Percentiles rank a stretch among this genome's conserved stretches.
These are phyloP conservation scores for Drosophila cyrtoloma DNA, from an alignment of 2,888 invertebrate species.

Conservation along the genomic window DNA sequence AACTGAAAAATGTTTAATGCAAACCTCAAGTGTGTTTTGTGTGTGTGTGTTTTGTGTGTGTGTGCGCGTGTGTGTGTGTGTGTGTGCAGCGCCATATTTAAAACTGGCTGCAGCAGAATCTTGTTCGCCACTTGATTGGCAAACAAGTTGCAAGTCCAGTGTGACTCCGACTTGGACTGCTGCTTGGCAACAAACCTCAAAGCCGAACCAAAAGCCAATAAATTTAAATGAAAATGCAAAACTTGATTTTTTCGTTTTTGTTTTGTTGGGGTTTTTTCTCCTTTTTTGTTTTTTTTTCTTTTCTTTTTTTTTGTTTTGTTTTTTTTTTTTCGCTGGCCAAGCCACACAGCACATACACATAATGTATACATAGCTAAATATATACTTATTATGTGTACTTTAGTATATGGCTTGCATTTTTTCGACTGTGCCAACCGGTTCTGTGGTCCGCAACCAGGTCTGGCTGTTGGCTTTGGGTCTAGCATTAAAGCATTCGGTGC, in stretches of 20 bases:
- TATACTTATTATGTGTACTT: conserved; percentile 1
- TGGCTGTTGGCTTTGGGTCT: conserved; percentile 21
- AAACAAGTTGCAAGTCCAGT: conserved; percentile 69
- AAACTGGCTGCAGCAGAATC: conserved; percentile 62
- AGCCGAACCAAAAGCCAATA: conserved; percentile 59
- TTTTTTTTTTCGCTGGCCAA: background rate
- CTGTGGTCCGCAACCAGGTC: conserved; percentile 20
- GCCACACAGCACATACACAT: conserved; percentile 2
- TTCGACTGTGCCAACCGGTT: conserved; percentile 42
- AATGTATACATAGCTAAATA: background rate
- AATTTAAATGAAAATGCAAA: conserved; percentile 78
- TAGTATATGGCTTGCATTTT: conserved; percentile 30
- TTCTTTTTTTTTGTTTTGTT: background rate
- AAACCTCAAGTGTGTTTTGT: conserved; percentile 19
- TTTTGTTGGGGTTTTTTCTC: too few species aligned
- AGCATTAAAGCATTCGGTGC: conserved; percentile 14
- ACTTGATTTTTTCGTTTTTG: too few species aligned
- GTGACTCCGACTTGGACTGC: background rate
- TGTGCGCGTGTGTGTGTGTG: conserved; percentile 5
- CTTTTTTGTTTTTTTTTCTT: conserved; percentile 21
- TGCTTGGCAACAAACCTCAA: conserved; percentile 49
- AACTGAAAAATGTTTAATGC: conserved; percentile 22
- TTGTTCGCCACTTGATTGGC: conserved; percentile 57
- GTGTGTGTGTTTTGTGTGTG: conserved; percentile 13
- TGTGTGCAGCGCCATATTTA: conserved; percentile 58